Base-by-base conservation (phyloP, 2,888 invertebrate species). In the Macaria notata region DNA sequence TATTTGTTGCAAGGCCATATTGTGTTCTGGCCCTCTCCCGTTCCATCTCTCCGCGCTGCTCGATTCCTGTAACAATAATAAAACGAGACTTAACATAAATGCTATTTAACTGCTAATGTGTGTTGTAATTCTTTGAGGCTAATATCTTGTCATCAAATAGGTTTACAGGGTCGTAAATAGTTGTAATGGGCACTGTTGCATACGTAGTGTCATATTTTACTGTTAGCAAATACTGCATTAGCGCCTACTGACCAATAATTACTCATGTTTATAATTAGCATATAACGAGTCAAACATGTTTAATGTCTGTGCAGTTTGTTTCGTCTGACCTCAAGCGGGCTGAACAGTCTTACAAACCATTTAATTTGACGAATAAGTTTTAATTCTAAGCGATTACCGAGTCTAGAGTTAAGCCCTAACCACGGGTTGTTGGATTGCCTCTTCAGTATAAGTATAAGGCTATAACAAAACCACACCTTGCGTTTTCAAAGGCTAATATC, bases 1-100 rank as follows among this genome's bases (percentile, higher is more conserved):
- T 84, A 98, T 98, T 90, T 98, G 97, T 84, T 97, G 97, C 69
- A 98, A 93, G 70, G 98, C 97, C 89, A 97, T 93, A 80, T 96
- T 96, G 92, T 98, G 97, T 89, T 98, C 98, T 83, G 97, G 96
- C 72, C 95, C 96, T 81, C 96, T 95, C 80, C 97, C 95, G 76
- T 94, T 95, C 97, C 98, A 98, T 93, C 95, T 94, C 92, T 97
- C 97, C 86, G 97, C 93, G 78, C 95, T 93, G 83, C 94, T 94
- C 73, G 95, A 93, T 92, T 97, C 96, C 97, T 97, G 92, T 4
- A 92, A 93, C 84, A 90, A 88, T n/a, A 69, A 70, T 72, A 73
- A 68, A 8, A 29, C 8, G 31, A 49, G 44, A 54, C 31, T 42
- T 36, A 39, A 9, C 38, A 30, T 52, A 42, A 46, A 9, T 39